Conservation (phyloP, 2,888 invertebrate genomes). For the Limnephilus lunatus region DNA sequence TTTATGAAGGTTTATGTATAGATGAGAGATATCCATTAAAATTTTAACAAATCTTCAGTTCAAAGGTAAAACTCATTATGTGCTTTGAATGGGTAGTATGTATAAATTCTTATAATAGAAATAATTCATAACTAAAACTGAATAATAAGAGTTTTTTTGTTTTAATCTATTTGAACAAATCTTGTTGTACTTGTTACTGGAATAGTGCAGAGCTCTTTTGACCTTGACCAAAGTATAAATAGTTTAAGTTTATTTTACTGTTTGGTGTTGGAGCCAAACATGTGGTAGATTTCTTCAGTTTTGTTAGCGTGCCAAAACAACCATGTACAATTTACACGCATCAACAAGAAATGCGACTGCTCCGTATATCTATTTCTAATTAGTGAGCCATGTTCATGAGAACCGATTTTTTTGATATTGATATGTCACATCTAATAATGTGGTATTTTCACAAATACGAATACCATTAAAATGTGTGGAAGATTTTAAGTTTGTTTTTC, state of each 20-base stretch:
- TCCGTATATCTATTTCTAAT: background rate
- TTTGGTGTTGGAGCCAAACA: background rate
- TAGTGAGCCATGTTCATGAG: background rate
- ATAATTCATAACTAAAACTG: background rate
- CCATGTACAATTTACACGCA: background rate
- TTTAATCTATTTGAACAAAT: background rate
- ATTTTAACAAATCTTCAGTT: background rate
- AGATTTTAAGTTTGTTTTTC: too few relatives aligned
- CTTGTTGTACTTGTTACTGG: background rate
- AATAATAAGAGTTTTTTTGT: background rate
- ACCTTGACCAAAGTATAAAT: constrained; percentile 10
- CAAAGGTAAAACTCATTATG: background rate
- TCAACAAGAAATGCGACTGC: background rate
- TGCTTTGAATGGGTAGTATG: background rate
- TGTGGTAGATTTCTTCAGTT: background rate
- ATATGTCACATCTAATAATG: too few relatives aligned
- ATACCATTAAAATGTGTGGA: too few relatives aligned
- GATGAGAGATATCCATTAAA: background rate
- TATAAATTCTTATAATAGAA: background rate
- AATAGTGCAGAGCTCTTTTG: background rate
- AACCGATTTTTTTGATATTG: background rate
- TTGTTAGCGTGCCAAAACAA: constrained; percentile 5
- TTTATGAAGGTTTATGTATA: background rate
- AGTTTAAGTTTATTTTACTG: background rate
- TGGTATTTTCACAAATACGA: too few relatives aligned